Evolutionary conservation across 2,797 vertebrate species (phyloP), one percentile per base, ranked within the genome.

Genomic region (Enteromius paludinosus): DNA sequence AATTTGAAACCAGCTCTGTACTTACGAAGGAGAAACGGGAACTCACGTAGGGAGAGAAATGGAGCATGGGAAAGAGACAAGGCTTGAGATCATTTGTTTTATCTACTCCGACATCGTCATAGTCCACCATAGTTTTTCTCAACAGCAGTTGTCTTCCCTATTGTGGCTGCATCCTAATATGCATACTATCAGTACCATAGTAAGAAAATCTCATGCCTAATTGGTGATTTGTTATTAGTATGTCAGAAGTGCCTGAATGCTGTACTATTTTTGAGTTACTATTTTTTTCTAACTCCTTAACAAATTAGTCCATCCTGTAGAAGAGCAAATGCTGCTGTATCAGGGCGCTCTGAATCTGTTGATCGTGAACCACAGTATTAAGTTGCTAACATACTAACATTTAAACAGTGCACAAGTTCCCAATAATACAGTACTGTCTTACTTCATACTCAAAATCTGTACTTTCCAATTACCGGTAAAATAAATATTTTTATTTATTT

Each of bases 1-100:
- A 61, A 85, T 83, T 83, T 77, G 47, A 85, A 78, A 59, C 66
- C 71, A 70, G 85, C 83, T 74, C 56, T 79, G 43, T 52, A 71
- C 77, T 86, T 81, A 81, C 83, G 64, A 86, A 83, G 45, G 52
- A 82, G 80, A 84, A 87, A 76, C 8, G 1, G 72, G 35, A 76
- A 81, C 43, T 20, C 62, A 78, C 78, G 77, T 59, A 18, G 87
- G 86, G 65, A 87, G 81, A 89, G 79, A 54, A 76, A 62, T 54
- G 54, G 28, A 73, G 61, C 30, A 56, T 83, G 14, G 45, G 59
- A 77, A 83, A 72, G 61, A 69, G 69, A 81, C 56, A 64, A 76
- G n/a, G 25, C 35, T 68, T 14, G n/a, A 35, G 72, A 75, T 49
- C 66, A 82, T 84, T 75, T 85, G 75, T 76, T 81, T 78, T 38